Evolutionary conservation across 2,113 vertebrate species (phyloP), one percentile per base, ranked within the genome.

Genomic region (Himantopus leucocephalus): DNA sequence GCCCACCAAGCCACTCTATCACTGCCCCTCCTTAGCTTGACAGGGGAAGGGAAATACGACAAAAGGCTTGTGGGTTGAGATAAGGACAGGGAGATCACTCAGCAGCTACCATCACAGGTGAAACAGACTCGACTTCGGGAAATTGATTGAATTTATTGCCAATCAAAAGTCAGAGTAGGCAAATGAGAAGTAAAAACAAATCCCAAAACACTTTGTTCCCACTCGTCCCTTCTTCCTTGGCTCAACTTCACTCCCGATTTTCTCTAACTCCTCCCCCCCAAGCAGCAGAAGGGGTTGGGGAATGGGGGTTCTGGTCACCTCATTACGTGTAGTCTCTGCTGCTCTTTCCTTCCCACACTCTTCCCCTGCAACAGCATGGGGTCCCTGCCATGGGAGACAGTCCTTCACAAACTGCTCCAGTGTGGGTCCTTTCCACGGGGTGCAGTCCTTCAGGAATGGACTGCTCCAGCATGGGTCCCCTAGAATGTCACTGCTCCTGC

Each of bases 401-500:
- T 63, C 10, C 37, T 32, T 26, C 23, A 66, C 9, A 21, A 55
- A 55, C 13, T 45, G n/a, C 30, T 62, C 24, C 70, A 45, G 26
- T 2, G 5, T 32, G 26, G 4, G 27, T 56, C 52, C 9, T 18
- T 35, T 66, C 19, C 10, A 10, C 2, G 2, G 14, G 23, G 23
- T 64, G 14, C 13, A 43, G 23, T 53, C 30, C 37, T 29, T 55
- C 39, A 45, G 50, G 34, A 67, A 45, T 4, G 2, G 14, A 45
- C 23, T 83, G 16, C 20, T 45, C 16, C 47, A 35, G 26, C 1
- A 0, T 26, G 45, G 9, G 10, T 50, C 6, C 4, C 19, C 8
- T 8, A 37, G 3, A 8, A 2, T 2, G 10, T 50, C 34, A 73
- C 6, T 5, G 2, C 12, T 60, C 14, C 27, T 72, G n/a, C 24